These are phyloP conservation scores for Zaprionus kolodkinae DNA, from an alignment of 1,140 invertebrate genomes.

Conservation along the genomic window DNA sequence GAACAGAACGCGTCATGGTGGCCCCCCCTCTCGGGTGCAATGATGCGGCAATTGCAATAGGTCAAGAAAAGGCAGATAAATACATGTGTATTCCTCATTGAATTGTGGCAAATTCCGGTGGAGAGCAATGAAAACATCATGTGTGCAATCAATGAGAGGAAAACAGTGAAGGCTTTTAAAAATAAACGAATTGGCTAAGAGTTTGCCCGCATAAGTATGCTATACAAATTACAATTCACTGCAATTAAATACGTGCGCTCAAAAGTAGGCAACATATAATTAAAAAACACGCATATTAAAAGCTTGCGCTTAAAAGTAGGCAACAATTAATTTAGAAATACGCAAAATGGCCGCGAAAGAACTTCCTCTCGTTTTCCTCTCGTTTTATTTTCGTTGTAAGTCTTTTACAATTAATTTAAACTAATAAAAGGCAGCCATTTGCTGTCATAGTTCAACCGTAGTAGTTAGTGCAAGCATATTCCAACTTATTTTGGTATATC, in stretches of 20 bases:
- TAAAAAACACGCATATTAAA: too few species aligned
- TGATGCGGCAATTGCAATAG: constrained; percentile 63
- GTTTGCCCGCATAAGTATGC: background rate
- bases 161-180: background rate
- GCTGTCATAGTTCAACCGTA: background rate
- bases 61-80: constrained; percentile 44
- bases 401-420: background rate
- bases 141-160: constrained; percentile 18
- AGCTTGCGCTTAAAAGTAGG: background rate
- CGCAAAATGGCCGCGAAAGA: background rate
- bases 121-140: background rate
- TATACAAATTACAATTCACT: background rate
- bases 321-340: background rate
- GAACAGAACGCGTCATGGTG: background rate
- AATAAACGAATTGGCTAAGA: background rate
- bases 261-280: background rate
- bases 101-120: constrained; percentile 10
- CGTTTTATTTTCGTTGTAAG: too few species aligned
- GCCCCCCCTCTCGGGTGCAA: constrained; percentile 48
- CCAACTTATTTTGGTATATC: background rate
- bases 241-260: background rate
- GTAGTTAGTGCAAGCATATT: background rate
- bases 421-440: background rate
- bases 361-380: too few species aligned
- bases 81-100: background rate